These are phyloP conservation scores for Helobdella robusta DNA, from an alignment of 2,888 invertebrate genomes.

Conservation along the genomic window DNA sequence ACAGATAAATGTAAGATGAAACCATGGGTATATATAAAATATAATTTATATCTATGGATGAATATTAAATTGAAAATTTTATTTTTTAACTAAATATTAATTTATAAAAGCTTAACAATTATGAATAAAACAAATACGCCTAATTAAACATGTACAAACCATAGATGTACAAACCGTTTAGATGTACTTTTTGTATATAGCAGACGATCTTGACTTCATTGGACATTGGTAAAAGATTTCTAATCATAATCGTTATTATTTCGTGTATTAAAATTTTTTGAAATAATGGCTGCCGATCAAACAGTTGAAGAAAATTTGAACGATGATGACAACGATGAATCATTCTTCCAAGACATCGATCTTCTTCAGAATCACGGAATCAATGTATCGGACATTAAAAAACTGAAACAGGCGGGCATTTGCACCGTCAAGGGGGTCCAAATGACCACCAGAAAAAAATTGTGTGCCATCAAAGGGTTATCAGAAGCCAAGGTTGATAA, in stretches of 20 bases:
- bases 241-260: neutral
- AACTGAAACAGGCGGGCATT: conserved; percentile 65
- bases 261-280: neutral
- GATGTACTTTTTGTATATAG: too few relatives aligned
- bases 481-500: conserved; percentile 64
- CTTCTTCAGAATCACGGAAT: conserved; percentile 56
- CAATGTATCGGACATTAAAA: conserved; percentile 67
- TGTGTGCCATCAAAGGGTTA: conserved; percentile 65
- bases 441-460: conserved; percentile 66
- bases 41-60: too few relatives aligned
- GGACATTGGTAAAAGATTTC: too few relatives aligned
- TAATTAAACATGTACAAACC: too few relatives aligned
- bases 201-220: neutral
- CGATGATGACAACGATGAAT: conserved; percentile 54
- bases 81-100: too few relatives aligned
- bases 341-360: conserved; percentile 67
- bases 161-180: too few relatives aligned
- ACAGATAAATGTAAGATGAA: too few relatives aligned
- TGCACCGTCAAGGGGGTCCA: conserved; percentile 72
- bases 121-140: too few relatives aligned
- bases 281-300: conserved; percentile 42
- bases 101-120: too few relatives aligned
- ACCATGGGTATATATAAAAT: too few relatives aligned
- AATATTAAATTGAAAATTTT: too few relatives aligned
- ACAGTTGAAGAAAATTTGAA: conserved; percentile 43